phyloP scores from a whole-genome alignment of 2,888 invertebrate species.

The Poecilobothrus nobilitatus region DNA sequence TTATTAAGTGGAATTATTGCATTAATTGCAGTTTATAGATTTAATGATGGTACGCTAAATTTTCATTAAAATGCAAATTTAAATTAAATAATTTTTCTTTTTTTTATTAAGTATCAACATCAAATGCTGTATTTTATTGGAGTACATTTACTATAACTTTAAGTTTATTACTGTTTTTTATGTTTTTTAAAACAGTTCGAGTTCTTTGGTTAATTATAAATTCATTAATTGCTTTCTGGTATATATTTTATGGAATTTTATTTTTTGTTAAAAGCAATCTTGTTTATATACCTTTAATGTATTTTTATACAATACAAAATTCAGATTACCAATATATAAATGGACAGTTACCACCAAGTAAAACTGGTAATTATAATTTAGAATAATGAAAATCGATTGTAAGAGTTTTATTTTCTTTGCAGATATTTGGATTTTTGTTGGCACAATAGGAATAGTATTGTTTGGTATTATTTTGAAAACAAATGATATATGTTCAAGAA shows the following conservation, averaged over 20 bases:
- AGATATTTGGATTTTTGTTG: not conserved
- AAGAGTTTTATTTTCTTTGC: not conserved
- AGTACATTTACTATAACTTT: no score
- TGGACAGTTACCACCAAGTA: not conserved
- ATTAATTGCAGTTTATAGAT: not conserved
- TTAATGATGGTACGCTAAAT: not conserved
- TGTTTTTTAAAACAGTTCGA: not conserved
- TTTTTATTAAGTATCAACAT: not conserved
- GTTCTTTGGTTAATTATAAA: not conserved
- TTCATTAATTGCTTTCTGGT: not conserved
- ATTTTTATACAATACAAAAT: constrained; percentile 5
- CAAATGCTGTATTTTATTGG: no score
- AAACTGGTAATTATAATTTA: not conserved
- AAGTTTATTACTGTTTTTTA: not conserved
- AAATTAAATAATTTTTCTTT: no score
- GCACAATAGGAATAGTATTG: not conserved
- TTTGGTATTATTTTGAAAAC: not conserved
- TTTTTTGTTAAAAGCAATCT: constrained; percentile 2
- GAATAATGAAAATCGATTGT: no score
- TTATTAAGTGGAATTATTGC: not conserved
- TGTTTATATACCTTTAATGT: not conserved
- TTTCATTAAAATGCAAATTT: not conserved
- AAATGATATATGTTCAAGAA: not conserved
- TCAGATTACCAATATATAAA: not conserved
- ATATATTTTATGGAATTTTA: not conserved